These are phyloP conservation scores for Drosophila prolongata DNA, from an alignment of 2,888 invertebrate species.

Conservation along the genomic window DNA sequence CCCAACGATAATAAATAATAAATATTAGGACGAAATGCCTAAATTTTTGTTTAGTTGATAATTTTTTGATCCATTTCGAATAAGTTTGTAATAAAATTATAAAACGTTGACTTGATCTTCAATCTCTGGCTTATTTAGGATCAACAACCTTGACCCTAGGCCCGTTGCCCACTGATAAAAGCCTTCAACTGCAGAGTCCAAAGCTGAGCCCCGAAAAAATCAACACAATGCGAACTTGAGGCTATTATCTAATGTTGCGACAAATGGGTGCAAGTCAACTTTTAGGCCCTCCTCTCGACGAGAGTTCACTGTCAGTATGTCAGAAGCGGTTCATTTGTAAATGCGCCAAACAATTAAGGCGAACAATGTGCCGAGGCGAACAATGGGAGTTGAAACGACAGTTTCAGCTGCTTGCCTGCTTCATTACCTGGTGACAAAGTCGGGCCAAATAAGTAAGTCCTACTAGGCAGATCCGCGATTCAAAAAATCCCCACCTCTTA, in stretches of 20 bases:
- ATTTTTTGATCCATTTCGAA: too few species aligned
- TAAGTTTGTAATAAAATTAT: too few species aligned
- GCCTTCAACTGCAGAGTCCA: conserved; percentile 38
- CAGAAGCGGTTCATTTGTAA: conserved; percentile 44
- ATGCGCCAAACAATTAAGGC: conserved; percentile 41
- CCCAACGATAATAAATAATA: too few species aligned
- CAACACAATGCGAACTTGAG: conserved; percentile 40
- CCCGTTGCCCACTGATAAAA: not conserved
- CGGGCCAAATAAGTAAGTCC: conserved; percentile 29
- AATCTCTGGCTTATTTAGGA: not conserved
- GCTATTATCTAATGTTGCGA: conserved; percentile 55
- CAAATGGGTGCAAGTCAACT: conserved; percentile 35
- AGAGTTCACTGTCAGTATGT: conserved; percentile 68
- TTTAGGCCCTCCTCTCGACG: conserved; percentile 25
- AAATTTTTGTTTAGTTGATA: too few species aligned
- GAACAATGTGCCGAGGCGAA: conserved; percentile 34
- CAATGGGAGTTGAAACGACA: conserved; percentile 23
- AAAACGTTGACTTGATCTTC: not conserved
- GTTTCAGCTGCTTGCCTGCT: conserved; percentile 13
- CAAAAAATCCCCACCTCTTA: conserved; percentile 13
- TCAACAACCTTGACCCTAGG: conserved; percentile 61
- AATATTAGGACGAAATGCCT: too few species aligned
- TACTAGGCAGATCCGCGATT: conserved; percentile 39
- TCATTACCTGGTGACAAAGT: conserved; percentile 22
- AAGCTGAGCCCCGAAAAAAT: conserved; percentile 19